Conservation (phyloP, 2,797 vertebrate species). For the Bradypodion pumilum region DNA sequence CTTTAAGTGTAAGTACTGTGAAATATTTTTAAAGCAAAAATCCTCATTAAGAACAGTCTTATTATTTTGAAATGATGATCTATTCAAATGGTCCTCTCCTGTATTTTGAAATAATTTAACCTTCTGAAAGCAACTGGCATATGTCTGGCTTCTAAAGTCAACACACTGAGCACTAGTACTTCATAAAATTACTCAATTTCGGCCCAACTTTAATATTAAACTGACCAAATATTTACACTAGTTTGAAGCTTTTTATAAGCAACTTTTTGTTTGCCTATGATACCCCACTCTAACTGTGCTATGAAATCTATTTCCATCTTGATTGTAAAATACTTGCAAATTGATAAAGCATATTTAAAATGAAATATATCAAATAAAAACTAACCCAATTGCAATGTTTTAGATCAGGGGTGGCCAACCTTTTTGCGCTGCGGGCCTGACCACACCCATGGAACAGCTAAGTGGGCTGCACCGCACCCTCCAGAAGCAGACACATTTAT, state of each 20-base stretch:
- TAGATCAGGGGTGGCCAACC: too few relatives aligned
- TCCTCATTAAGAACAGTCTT: neutral
- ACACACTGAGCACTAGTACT: neutral
- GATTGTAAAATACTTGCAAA: constrained; percentile 18
- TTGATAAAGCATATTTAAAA: neutral
- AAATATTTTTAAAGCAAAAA: neutral
- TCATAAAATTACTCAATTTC: neutral
- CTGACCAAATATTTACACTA: neutral
- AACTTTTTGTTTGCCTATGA: neutral
- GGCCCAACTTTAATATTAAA: neutral
- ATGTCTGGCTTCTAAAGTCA: neutral
- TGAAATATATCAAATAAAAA: neutral
- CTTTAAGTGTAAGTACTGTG: neutral
- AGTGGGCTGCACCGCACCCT: too few relatives aligned
- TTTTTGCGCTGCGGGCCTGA: too few relatives aligned
- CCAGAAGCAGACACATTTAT: too few relatives aligned
- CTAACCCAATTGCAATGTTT: neutral
- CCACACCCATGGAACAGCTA: too few relatives aligned
- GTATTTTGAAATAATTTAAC: neutral
- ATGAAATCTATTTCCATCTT: constrained; percentile 21
- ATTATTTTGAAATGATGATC: neutral
- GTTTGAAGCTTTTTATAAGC: neutral
- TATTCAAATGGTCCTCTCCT: neutral
- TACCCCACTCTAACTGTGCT: neutral
- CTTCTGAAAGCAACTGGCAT: neutral